Evolutionary conservation across 1,140 invertebrate species (phyloP).

Genomic region (Diabrotica virgifera): DNA sequence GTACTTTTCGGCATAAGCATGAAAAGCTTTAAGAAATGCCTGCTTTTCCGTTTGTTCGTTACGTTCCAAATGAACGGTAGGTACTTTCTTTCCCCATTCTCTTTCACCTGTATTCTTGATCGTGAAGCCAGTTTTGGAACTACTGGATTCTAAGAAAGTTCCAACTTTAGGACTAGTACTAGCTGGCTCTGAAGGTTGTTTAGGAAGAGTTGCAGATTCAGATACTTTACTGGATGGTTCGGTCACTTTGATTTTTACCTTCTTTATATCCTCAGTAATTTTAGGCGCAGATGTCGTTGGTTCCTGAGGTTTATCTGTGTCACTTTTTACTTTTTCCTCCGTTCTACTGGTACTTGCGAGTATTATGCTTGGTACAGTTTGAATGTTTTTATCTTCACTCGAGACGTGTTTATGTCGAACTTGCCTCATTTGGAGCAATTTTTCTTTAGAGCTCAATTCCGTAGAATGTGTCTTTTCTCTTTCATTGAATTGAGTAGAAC

Average conservation of each 20-base stretch:
- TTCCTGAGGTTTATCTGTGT: background rate
- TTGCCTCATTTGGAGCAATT: slow-evolving; percentile 46
- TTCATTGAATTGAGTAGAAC: slow-evolving; percentile 20
- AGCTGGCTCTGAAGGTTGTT: slow-evolving; percentile 5
- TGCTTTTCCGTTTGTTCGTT: slow-evolving; percentile 30
- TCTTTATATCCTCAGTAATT: slow-evolving; percentile 8
- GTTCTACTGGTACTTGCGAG: slow-evolving; percentile 23
- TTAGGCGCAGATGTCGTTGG: background rate
- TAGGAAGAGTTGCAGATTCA: slow-evolving; percentile 17
- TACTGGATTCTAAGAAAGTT: slow-evolving; percentile 14
- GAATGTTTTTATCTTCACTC: slow-evolving; percentile 31
- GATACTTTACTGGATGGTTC: slow-evolving; percentile 15
- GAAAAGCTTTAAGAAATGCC: slow-evolving; percentile 42
- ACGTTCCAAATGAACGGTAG: slow-evolving; percentile 28
- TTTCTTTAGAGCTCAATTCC: slow-evolving; percentile 39
- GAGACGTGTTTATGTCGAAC: slow-evolving; percentile 43
- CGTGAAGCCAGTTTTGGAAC: slow-evolving; percentile 10
- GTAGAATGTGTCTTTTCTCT: slow-evolving; percentile 18
- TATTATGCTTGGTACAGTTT: slow-evolving; percentile 30
- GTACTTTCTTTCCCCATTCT: slow-evolving; percentile 30
- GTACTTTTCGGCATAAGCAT: slow-evolving; percentile 39
- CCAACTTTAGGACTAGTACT: slow-evolving; percentile 17
- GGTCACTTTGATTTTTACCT: slow-evolving; percentile 16
- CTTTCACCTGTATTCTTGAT: slow-evolving; percentile 18
- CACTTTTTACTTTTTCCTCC: slow-evolving; percentile 21